These are phyloP conservation scores for Agrilus planipennis DNA, from an alignment of 1,140 invertebrate genomes.

Conservation along the genomic window DNA sequence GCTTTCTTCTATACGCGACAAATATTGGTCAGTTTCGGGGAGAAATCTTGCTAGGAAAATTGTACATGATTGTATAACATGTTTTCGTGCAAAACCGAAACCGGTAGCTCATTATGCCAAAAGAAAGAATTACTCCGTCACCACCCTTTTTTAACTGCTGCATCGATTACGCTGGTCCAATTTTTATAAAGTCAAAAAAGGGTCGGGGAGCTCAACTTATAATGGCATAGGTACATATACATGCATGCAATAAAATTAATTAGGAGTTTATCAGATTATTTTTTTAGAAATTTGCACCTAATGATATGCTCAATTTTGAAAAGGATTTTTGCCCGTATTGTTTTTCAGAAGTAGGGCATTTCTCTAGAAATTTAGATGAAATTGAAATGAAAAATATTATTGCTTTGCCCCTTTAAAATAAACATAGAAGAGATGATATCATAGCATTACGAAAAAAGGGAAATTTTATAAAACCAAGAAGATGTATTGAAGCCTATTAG, in stretches of 20 bases:
- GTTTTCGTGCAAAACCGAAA: conserved; percentile 2
- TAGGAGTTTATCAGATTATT: too few species aligned
- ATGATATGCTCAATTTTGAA: not conserved
- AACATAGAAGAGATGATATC: too few species aligned
- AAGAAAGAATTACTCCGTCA: not conserved
- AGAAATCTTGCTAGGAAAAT: not conserved
- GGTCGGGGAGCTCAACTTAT: not conserved
- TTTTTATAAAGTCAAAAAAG: not conserved
- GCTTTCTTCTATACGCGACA: not conserved
- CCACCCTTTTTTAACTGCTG: conserved; percentile 1
- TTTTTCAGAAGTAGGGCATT: not conserved
- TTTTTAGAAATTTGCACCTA: not conserved
- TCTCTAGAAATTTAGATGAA: not conserved
- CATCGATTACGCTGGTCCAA: conserved; percentile 2
- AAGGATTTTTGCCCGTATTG: not conserved
- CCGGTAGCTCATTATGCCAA: not conserved
- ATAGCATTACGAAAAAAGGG: too few species aligned
- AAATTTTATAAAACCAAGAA: too few species aligned
- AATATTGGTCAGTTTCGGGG: not conserved
- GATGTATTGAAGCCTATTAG: too few species aligned
- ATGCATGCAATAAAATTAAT: too few species aligned
- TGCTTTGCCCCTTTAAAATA: too few species aligned
- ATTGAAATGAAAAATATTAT: not conserved
- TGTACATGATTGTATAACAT: conserved; percentile 1
- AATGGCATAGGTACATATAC: not conserved